Percentiles rank a stretch among this genome's conserved stretches.
phyloP scores from a whole-genome alignment of 1,140 invertebrate species.

The Aphis gossypii region DNA sequence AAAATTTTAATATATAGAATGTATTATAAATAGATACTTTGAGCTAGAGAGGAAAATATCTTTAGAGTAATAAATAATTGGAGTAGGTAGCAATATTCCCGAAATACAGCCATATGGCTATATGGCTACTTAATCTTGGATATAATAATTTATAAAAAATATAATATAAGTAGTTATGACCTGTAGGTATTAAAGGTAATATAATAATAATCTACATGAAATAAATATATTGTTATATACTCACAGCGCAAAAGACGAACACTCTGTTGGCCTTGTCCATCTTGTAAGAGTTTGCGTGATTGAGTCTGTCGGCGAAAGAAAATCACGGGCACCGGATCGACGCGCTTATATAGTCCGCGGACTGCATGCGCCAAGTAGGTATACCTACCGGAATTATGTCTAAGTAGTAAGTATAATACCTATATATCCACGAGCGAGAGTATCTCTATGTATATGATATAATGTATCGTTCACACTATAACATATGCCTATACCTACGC shows the following conservation, averaged over 20 bases:
- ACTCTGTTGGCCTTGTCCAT: background rate
- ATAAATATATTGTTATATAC: background rate
- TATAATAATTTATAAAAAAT: background rate
- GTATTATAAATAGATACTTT: too few relatives aligned
- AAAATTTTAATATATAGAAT: too few relatives aligned
- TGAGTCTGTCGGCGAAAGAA: background rate
- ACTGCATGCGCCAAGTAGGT: background rate
- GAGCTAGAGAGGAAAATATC: too few relatives aligned
- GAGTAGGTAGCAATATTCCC: too few relatives aligned
- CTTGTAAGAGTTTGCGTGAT: background rate
- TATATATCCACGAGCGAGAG: background rate
- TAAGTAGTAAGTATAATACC: background rate
- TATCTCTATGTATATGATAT: background rate
- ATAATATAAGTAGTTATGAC: background rate
- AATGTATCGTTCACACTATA: background rate
- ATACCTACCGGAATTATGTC: background rate
- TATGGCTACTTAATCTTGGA: too few relatives aligned
- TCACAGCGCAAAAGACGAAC: background rate
- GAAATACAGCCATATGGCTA: too few relatives aligned
- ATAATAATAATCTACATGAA: background rate
- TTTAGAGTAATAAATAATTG: too few relatives aligned
- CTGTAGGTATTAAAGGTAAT: too few relatives aligned
- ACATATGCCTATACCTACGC: background rate
- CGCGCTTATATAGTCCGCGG: background rate
- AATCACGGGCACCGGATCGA: background rate